Conservation (phyloP, 2,797 vertebrate genomes). For the Morelia viridis region DNA sequence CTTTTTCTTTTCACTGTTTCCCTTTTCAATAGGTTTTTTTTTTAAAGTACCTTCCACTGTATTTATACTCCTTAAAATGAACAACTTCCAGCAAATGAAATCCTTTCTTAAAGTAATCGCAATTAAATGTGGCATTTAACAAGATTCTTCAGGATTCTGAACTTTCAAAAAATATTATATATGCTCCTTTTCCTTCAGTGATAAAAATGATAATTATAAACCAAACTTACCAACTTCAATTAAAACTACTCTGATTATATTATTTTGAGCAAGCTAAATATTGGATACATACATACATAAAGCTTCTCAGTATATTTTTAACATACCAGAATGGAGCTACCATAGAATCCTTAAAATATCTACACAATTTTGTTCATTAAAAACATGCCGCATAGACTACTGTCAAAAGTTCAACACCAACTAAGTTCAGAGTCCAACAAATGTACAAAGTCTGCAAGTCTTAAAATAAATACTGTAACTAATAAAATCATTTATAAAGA, state of each 20-base stretch:
- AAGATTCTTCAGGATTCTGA: slow-evolving; percentile 60
- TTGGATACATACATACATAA: background rate
- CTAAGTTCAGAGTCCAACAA: background rate
- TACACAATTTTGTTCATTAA: background rate
- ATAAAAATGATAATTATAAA: slow-evolving; percentile 49
- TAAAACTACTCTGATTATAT: slow-evolving; percentile 34
- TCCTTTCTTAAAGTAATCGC: slow-evolving; percentile 59
- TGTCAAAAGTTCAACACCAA: background rate
- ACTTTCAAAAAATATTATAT: slow-evolving; percentile 58
- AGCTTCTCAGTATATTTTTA: background rate
- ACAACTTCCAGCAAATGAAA: slow-evolving; percentile 57
- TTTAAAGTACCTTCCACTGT: slow-evolving; percentile 61
- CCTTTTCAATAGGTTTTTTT: slow-evolving; percentile 59
- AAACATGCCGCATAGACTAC: background rate
- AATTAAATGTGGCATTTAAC: slow-evolving; percentile 54
- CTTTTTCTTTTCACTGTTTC: slow-evolving; percentile 57
- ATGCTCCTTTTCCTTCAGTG: slow-evolving; percentile 69
- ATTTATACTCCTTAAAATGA: slow-evolving; percentile 59
- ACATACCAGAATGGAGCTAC: background rate
- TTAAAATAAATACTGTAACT: background rate
- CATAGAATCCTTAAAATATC: background rate
- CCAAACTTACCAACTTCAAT: slow-evolving; percentile 35
- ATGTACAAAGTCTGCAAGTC: background rate
- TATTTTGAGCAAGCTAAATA: background rate
- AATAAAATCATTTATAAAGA: background rate